phyloP scores from a whole-genome alignment of 1,140 invertebrate species.

The Temnothorax nylanderi region DNA sequence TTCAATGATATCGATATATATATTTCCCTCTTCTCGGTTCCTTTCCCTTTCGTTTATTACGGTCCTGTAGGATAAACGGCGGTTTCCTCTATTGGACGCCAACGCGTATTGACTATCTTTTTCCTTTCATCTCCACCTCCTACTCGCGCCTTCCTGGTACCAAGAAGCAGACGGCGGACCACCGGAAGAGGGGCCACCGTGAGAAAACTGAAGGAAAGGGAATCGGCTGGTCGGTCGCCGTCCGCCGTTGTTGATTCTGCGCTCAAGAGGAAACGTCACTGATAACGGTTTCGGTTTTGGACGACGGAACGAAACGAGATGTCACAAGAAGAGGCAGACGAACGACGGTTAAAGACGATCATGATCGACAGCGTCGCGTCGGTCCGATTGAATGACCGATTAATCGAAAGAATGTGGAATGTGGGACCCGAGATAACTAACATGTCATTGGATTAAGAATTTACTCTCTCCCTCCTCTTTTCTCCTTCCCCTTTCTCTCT shows the following conservation, averaged over 20 bases:
- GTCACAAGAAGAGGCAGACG: slow-evolving; percentile 46
- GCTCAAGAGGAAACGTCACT: slow-evolving; percentile 66
- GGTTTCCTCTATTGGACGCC: slow-evolving; percentile 30
- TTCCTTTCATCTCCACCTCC: slow-evolving; percentile 52
- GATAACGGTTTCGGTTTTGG: slow-evolving; percentile 69
- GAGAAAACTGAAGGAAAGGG: slow-evolving; percentile 66
- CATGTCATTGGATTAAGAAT: slow-evolving; percentile 38
- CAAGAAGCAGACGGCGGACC: slow-evolving; percentile 52
- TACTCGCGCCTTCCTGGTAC: slow-evolving; percentile 49
- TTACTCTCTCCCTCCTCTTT: background rate
- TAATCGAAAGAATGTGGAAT: slow-evolving; percentile 39
- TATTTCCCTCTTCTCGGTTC: background rate
- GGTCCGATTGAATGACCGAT: slow-evolving; percentile 40
- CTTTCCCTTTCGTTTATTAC: slow-evolving; percentile 35
- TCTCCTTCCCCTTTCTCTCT: background rate
- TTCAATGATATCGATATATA: background rate
- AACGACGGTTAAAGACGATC: slow-evolving; percentile 33
- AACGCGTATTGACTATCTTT: slow-evolving; percentile 38
- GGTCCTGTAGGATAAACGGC: slow-evolving; percentile 34
- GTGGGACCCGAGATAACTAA: slow-evolving; percentile 15
- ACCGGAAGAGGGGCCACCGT: slow-evolving; percentile 73
- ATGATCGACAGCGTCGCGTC: slow-evolving; percentile 46
- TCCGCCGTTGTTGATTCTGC: slow-evolving; percentile 61
- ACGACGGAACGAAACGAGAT: slow-evolving; percentile 41
- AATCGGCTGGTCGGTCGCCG: slow-evolving; percentile 50